These are phyloP conservation scores for Macropis europaea DNA, from an alignment of 2,888 invertebrate genomes.

Conservation along the genomic window DNA sequence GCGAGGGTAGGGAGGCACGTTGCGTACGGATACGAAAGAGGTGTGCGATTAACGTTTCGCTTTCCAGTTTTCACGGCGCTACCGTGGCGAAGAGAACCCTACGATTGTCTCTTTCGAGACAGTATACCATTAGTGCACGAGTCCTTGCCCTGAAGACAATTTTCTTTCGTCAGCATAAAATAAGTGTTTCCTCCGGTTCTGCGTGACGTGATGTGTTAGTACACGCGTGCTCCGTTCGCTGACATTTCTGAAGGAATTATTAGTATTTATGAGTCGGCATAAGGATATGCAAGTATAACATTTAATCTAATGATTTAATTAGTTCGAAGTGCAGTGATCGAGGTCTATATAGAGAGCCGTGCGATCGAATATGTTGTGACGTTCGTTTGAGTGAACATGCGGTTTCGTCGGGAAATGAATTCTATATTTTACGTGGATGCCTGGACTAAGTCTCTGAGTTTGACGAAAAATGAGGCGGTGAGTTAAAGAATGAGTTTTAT, in stretches of 20 bases:
- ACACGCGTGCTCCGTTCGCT: too few relatives aligned
- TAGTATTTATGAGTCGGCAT: too few relatives aligned
- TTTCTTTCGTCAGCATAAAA: not conserved
- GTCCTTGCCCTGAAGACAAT: not conserved
- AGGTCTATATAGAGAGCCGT: too few relatives aligned
- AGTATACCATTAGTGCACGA: not conserved
- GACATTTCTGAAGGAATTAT: too few relatives aligned
- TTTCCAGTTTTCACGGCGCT: conserved; percentile 74
- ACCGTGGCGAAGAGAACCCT: conserved; percentile 51
- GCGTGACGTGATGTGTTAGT: too few relatives aligned
- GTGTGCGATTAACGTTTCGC: conserved; percentile 65
- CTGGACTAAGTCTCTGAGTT: conserved; percentile 59
- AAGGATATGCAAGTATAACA: too few relatives aligned
- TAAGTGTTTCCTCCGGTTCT: too few relatives aligned
- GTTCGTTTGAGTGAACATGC: conserved; percentile 57
- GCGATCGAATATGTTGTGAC: not conserved
- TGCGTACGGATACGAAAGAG: conserved; percentile 55
- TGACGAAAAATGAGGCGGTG: conserved; percentile 61
- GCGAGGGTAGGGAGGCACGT: conserved; percentile 58
- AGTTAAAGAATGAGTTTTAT: not conserved
- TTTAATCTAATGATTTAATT: too few relatives aligned
- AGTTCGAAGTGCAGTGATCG: too few relatives aligned
- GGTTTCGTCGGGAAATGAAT: conserved; percentile 68
- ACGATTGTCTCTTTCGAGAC: not conserved
- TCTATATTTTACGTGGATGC: conserved; percentile 73